Percentiles rank a stretch among this genome's conserved stretches.
Evolutionary conservation across 2,888 invertebrate genomes (phyloP).

Genomic region (Lasioglossum pauxillum): DNA sequence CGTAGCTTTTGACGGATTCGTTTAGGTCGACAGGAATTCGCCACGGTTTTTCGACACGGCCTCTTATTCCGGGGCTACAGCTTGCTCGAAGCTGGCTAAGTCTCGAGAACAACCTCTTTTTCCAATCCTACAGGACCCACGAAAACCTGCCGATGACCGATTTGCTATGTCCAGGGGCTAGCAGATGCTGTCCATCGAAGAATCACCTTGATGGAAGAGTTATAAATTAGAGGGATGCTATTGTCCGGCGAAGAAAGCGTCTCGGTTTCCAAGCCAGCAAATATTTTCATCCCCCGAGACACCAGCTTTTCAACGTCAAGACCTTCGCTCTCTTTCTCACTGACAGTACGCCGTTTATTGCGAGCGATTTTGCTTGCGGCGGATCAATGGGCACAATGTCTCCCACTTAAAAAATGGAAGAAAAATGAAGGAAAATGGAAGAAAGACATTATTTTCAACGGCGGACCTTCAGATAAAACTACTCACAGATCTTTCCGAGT

Average conservation of each 20-base stretch:
- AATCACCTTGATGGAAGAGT: slow-evolving; percentile 58
- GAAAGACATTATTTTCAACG: neutral
- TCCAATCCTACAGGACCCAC: slow-evolving; percentile 9
- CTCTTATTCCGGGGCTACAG: slow-evolving; percentile 53
- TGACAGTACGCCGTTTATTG: neutral
- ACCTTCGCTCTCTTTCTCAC: neutral
- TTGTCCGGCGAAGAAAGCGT: slow-evolving; percentile 40
- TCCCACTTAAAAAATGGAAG: no score
- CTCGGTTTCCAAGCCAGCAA: slow-evolving; percentile 41
- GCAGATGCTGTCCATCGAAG: slow-evolving; percentile 47
- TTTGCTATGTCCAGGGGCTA: neutral
- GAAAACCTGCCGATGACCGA: slow-evolving; percentile 8
- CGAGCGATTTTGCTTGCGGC: neutral
- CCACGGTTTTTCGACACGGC: slow-evolving; percentile 78
- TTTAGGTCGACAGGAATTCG: slow-evolving; percentile 81
- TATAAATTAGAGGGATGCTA: slow-evolving; percentile 55
- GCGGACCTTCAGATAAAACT: neutral
- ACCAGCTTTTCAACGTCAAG: neutral
- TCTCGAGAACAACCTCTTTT: slow-evolving; percentile 38
- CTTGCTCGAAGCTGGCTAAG: neutral
- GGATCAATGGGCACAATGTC: neutral
- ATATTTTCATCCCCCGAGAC: slow-evolving; percentile 57
- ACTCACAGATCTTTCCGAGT: neutral
- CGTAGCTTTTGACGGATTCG: slow-evolving; percentile 79
- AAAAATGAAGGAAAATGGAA: neutral